These are phyloP conservation scores for Andricus curvator DNA, from an alignment of 2,888 invertebrate species.

Conservation along the genomic window DNA sequence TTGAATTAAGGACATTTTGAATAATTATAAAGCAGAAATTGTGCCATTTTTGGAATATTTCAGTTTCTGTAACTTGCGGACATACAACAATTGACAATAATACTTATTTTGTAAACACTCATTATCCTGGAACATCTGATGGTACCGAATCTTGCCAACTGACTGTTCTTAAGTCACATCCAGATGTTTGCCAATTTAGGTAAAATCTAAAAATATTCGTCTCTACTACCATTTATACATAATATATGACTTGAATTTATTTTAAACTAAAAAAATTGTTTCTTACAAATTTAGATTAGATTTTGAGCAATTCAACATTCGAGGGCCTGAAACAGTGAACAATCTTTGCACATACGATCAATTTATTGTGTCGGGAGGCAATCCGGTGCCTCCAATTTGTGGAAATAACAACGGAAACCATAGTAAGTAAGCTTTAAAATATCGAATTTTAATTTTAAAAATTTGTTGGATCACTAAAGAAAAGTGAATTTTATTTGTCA, in stretches of 20 bases:
- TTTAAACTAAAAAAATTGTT: not conserved
- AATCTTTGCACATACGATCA: conserved; percentile 92
- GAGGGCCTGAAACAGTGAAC: conserved; percentile 87
- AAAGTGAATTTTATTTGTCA: too few relatives aligned
- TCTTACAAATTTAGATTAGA: conserved; percentile 82
- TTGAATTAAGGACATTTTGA: not conserved
- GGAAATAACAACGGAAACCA: conserved; percentile 90
- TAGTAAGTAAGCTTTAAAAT: conserved; percentile 80
- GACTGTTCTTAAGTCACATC: conserved; percentile 87
- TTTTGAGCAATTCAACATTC: conserved; percentile 87
- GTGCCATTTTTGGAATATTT: conserved; percentile 45
- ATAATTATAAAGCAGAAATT: not conserved
- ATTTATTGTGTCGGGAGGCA: conserved; percentile 91
- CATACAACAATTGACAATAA: conserved; percentile 88
- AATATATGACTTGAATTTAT: not conserved
- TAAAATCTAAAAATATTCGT: conserved; percentile 67
- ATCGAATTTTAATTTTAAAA: too few relatives aligned
- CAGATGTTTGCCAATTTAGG: conserved; percentile 92
- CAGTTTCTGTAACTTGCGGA: conserved; percentile 90
- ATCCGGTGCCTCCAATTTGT: conserved; percentile 89
- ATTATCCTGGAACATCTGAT: conserved; percentile 88
- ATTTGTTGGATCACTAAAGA: too few relatives aligned
- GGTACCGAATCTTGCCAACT: conserved; percentile 92
- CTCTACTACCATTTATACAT: too few relatives aligned
- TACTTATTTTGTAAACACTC: conserved; percentile 91